Base-by-base conservation (phyloP, 2,888 invertebrate species). In the Amiota mariae region DNA sequence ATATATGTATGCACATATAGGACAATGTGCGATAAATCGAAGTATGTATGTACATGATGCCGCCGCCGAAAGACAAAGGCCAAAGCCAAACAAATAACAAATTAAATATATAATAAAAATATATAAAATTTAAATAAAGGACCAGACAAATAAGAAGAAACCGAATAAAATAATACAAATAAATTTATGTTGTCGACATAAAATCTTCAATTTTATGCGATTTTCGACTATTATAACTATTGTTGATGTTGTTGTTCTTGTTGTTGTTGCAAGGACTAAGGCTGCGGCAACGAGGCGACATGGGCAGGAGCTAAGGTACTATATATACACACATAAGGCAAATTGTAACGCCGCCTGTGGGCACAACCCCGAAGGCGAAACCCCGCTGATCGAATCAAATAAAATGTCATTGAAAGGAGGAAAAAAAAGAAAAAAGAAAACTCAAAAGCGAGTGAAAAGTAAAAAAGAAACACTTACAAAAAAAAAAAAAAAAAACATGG, bases 321-420 rank as follows among this genome's bases (percentile, higher is more conserved):
- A 77, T 71, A 61, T 54, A 74, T 48, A 47, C 54, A 67, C 48
- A 67, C 15, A 15, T 80, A 83, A 82, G 78, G 81, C 80, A 81
- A 78, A 77, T 76, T 76, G 75, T 77, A 79, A 76, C 77, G 72
- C 76, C 77, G 80, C 79, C 74, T 80, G 83, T 85, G 80, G 82
- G 76, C 78, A 75, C 66, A 74, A 74, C 79, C 76, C 77, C 80
- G 83, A 79, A 86, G 88, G 88, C 88, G 88, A 86, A 82, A 83
- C 87, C 88, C 88, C 88, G 87, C 88, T 87, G 87, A 87, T 87
- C 87, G 84, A 87, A 87, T 87, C 88, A 88, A 86, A 86, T 78
- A 81, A 80, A 85, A 82, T 79, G 78, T 80, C 83, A 82, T 80
- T 87, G 46, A 63, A 63, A 63, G 12, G 12, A 15, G 18, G 56